Base-by-base conservation (phyloP, 2,113 vertebrate genomes). In the Amazona vittata region DNA sequence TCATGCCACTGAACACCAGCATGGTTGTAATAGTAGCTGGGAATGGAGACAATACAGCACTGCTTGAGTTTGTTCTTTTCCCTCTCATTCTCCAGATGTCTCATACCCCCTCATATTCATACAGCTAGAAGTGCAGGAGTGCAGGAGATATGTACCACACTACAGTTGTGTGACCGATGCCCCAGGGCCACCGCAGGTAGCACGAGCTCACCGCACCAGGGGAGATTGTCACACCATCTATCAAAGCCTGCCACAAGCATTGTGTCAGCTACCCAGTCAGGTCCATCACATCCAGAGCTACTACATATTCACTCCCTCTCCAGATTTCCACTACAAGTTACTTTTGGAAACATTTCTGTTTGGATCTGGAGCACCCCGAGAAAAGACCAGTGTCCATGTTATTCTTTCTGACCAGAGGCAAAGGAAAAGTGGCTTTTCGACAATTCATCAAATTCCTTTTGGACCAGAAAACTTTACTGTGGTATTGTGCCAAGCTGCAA, bases 391-490 rank as follows among this genome's bases (percentile, higher is more conserved):
- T 59, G 94, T 83, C 73, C 89, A 46, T 92, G 74, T 92, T 95
- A 69, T 92, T 94, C 73, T 94, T 96, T 93, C 88, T 92, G 90
- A 96, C 96, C 93, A 83, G 90, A 96, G 92, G 96, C 94, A 93
- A 93, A 90, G 53, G 46, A 95, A 93, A 96, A 92, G 88, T 94
- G 94, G 90, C 90, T 93, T 96, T 94, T 94, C 1, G 5, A 94
- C 92, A 96, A 94, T 94, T 92, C 89, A 91, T 97, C 89, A 94
- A 49, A 95, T 91, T 95, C 94, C 1, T 3, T 83, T 96, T 96
- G 95, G 96, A 92, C 44, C 46, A 59, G 68, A 79, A 52, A 89
- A 79, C 80, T 87, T 86, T 84, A 33, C 47, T 19, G 12, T 60
- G 46, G 18, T 68, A 33, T 62, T 79, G 26, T 91, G 96, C 95